A percentile compares a stretch with the other conserved stretches of the same genome.
Evolutionary conservation across 2,797 vertebrate genomes (phyloP).

Genomic region (Tinamus major): DNA sequence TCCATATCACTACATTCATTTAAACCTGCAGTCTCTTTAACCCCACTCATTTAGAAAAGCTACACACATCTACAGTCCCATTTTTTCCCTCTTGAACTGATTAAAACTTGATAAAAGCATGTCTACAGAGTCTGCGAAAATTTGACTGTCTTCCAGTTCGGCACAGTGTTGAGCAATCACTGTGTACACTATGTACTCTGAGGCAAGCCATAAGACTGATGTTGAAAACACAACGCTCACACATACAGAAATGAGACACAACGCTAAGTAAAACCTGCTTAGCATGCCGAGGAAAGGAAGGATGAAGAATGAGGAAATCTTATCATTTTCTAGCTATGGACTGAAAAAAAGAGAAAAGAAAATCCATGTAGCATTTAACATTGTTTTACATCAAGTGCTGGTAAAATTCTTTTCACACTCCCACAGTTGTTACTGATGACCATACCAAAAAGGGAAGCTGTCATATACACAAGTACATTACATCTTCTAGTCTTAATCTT

Average conservation of each 20-base stretch:
- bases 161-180: slow-evolving; percentile 8
- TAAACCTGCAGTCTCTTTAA: not conserved
- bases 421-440: not conserved
- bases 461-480: not conserved
- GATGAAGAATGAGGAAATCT: slow-evolving; percentile 40
- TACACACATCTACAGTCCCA: not conserved
- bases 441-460: not conserved
- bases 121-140: not conserved
- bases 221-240: not conserved
- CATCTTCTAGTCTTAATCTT: not conserved
- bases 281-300: not conserved
- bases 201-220: not conserved
- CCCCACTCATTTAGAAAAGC: not conserved
- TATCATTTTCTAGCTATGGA: not conserved
- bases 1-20: not conserved
- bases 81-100: not conserved
- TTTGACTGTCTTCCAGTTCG: not conserved
- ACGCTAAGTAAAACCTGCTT: not conserved
- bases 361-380: not conserved
- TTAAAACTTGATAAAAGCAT: not conserved
- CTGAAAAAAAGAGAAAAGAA: not conserved
- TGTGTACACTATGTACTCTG: not conserved
- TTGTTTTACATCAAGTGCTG: slow-evolving; percentile 5
- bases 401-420: not conserved
- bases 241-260: not conserved